These are phyloP conservation scores for Colletes collaris DNA, from an alignment of 2,888 invertebrate genomes.

Conservation along the genomic window DNA sequence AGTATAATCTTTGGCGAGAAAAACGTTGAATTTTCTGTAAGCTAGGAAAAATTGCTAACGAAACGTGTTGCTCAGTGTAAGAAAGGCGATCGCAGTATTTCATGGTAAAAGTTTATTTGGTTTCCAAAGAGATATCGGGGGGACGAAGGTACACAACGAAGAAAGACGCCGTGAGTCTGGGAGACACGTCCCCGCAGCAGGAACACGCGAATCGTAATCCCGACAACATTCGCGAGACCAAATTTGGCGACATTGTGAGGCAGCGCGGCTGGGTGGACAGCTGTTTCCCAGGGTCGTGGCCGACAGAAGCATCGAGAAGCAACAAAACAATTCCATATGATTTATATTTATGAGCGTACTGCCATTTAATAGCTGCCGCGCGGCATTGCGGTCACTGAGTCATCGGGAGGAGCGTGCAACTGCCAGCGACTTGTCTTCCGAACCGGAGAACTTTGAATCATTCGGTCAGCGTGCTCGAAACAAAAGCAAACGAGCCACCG, in stretches of 20 bases:
- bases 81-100: no score
- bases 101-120: no score
- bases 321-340: conserved; percentile 79
- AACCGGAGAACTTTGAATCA: conserved; percentile 40
- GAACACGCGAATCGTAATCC: conserved; percentile 68
- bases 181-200: conserved; percentile 55
- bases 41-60: no score
- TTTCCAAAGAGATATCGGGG: conserved; percentile 21
- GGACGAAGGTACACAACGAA: not conserved
- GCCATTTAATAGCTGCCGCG: conserved; percentile 79
- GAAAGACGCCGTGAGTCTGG: conserved; percentile 23
- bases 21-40: no score
- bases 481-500: conserved; percentile 19
- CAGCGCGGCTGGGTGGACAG: conserved; percentile 71
- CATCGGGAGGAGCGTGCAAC: conserved; percentile 54
- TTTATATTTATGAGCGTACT: conserved; percentile 80
- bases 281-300: conserved; percentile 74
- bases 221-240: conserved; percentile 71
- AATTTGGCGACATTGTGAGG: conserved; percentile 74
- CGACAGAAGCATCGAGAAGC: conserved; percentile 63
- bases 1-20: no score
- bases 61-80: no score
- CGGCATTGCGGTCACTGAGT: conserved; percentile 64
- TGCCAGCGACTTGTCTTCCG: conserved; percentile 31
- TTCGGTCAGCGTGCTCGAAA: conserved; percentile 25